Base-by-base conservation (phyloP, 2,797 vertebrate species). In the Cichlasoma orientale region DNA sequence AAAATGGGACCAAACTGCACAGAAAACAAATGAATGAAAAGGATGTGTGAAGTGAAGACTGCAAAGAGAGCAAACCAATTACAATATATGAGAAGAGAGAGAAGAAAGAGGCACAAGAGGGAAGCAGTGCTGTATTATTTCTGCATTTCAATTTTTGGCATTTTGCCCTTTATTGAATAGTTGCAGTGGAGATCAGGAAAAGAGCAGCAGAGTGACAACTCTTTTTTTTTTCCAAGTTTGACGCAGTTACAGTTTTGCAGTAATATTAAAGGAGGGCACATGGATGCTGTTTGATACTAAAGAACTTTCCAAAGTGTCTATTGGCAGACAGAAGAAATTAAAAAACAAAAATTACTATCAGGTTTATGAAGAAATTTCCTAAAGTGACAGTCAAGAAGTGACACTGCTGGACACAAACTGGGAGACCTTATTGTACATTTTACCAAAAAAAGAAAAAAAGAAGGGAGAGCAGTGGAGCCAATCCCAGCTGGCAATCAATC, bases 121-220 rank as follows among this genome's bases (percentile, higher is more conserved):
- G 23, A 54, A 23, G 52, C 33, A 38, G 31, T 14, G 31, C 47
- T 75, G 16, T 41, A n/a, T 54, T 61, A 63, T 75, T 52, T 75
- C 57, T 41, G 21, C 57, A 53, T 19, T 38, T 59, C 47, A 25
- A 21, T n/a, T 63, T 63, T 54, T 25, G 73, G 16, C 11, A 50
- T 33, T 54, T 53, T 6, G 57, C 41, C 63, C 41, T 68, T 66
- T 68, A 68, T 54, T 38, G 29, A 61, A 29, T 50, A 29, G 23
- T 19, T 54, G 47, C 4, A 16, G 7, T 27, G 50, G 18, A 50
- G 18, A 50, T 31, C 63, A 29, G 29, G 21, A 41, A 41, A 41
- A 75, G 21, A 55, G 16, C n/a, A 57, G 13, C 21, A 23, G 33
- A 72, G 7, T 56, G 33, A 72, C 21, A 72, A 18, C 25, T 27